A percentile compares a stretch with the other conserved stretches of the same genome.
phyloP scores from a whole-genome alignment of 2,113 vertebrate genomes.

The Solenodon paradoxus region DNA sequence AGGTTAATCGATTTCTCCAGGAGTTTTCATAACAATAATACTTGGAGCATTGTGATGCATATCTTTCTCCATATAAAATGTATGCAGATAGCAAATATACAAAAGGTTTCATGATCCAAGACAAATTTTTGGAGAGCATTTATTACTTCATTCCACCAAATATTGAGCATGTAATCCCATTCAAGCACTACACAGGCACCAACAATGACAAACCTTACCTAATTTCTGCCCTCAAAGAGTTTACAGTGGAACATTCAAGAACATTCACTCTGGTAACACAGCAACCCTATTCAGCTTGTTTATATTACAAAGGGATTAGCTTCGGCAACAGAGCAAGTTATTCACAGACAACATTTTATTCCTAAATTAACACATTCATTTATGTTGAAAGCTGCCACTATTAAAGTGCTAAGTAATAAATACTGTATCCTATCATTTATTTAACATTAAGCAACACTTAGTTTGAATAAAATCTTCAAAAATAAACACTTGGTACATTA shows the following conservation, averaged over 20 bases:
- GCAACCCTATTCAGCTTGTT: not conserved
- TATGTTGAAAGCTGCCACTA: slow-evolving; percentile 59
- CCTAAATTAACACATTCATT: slow-evolving; percentile 47
- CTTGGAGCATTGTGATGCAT: not conserved
- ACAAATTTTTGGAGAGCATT: not conserved
- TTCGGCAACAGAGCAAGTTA: not conserved
- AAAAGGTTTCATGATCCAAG: not conserved
- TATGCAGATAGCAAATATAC: not conserved
- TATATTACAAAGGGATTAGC: not conserved
- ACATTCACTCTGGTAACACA: not conserved
- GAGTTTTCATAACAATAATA: not conserved
- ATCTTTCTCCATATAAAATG: slow-evolving; percentile 30
- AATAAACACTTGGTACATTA: slow-evolving; percentile 55
- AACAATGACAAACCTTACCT: not conserved
- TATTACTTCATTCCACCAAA: slow-evolving; percentile 21
- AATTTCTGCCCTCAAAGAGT: not conserved
- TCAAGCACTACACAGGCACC: not conserved
- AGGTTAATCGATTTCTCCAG: slow-evolving; percentile 1
- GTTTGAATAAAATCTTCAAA: slow-evolving; percentile 67
- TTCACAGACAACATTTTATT: slow-evolving; percentile 40
- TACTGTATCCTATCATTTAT: slow-evolving; percentile 71
- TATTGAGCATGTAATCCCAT: not conserved
- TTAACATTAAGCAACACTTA: slow-evolving; percentile 68
- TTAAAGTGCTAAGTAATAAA: slow-evolving; percentile 68
- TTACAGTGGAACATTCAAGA: not conserved